Conservation (phyloP, 2,888 invertebrate species). For the Vandiemenella viatica region DNA sequence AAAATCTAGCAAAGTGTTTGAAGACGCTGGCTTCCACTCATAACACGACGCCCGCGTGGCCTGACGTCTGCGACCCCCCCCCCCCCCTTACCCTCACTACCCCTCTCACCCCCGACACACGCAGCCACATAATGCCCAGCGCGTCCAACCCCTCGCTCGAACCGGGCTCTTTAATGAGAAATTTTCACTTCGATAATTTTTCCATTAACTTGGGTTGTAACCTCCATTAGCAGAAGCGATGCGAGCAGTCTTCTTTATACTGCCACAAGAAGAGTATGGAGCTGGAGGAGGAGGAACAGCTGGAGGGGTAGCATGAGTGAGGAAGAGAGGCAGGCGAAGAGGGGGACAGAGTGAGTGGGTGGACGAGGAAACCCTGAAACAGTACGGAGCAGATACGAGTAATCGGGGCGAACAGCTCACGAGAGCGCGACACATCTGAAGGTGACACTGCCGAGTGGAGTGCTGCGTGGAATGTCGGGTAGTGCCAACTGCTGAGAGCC, state of each 20-base stretch:
- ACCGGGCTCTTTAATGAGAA: constrained; percentile 22
- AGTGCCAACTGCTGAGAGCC: no score
- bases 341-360: background rate
- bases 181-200: constrained; percentile 26
- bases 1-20: no score
- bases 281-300: background rate
- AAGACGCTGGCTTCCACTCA: no score
- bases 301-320: background rate
- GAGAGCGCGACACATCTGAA: background rate
- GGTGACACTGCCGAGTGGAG: background rate
- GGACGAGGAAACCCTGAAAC: background rate
- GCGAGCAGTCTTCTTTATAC: constrained; percentile 16
- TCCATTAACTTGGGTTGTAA: constrained; percentile 24
- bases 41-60: no score
- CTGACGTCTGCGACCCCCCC: background rate
- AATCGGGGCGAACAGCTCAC: background rate
- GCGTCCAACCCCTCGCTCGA: no score
- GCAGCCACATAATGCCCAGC: constrained; percentile 10
- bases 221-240: constrained; percentile 21
- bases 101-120: background rate
- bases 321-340: background rate
- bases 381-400: background rate
- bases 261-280: background rate
- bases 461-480: background rate
- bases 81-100: background rate